Percentiles rank a stretch among this genome's conserved stretches.
phyloP scores from a whole-genome alignment of 1,140 invertebrate species.

The Drosophila murphyi region DNA sequence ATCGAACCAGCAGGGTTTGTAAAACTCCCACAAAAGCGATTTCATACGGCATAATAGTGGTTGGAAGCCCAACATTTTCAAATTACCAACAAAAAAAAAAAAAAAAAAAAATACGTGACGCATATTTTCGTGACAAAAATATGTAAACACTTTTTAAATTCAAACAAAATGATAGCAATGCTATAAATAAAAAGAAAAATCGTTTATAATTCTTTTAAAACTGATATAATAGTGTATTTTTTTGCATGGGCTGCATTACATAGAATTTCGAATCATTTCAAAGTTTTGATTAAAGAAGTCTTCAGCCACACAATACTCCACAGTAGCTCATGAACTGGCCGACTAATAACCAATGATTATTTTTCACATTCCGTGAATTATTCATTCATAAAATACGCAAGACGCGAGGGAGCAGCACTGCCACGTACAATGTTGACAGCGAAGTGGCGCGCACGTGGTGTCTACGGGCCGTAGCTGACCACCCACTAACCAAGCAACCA shows the following conservation, averaged over 20 bases:
- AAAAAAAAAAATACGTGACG: neutral
- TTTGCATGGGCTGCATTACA: too few species aligned
- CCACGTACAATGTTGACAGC: slow-evolving; percentile 65
- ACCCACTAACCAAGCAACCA: neutral
- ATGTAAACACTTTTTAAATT: neutral
- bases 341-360: slow-evolving; percentile 55
- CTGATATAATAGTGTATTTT: too few species aligned
- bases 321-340: neutral
- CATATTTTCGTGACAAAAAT: neutral
- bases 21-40: slow-evolving; percentile 5
- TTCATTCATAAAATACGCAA: slow-evolving; percentile 73
- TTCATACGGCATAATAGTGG: slow-evolving; percentile 11
- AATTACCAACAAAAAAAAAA: neutral
- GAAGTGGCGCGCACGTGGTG: slow-evolving; percentile 58
- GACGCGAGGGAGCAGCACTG: slow-evolving; percentile 8
- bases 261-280: too few species aligned
- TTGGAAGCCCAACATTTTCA: neutral
- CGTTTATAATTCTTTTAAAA: too few species aligned
- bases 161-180: neutral
- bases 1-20: slow-evolving; percentile 42
- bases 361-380: slow-evolving; percentile 44
- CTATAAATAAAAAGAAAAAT: neutral
- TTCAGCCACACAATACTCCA: neutral
- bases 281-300: neutral
- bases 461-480: neutral